These are phyloP conservation scores for Synaphobranchus kaupii DNA, from an alignment of 2,797 vertebrate species.

Conservation along the genomic window DNA sequence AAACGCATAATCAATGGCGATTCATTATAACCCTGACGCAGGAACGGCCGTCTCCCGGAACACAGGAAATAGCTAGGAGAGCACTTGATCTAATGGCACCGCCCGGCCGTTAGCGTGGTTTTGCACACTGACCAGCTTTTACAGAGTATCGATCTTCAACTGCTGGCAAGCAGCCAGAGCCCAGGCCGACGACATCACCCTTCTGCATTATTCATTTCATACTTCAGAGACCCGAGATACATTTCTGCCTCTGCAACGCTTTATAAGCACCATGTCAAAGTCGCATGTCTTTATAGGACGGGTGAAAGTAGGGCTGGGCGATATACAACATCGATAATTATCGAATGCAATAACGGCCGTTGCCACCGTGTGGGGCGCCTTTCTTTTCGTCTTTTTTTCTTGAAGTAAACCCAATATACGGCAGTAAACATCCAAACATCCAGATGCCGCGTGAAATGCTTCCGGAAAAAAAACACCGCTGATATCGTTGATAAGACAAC, in stretches of 20 bases:
- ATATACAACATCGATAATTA: too few species aligned
- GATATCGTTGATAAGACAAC: too few species aligned
- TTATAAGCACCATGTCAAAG: not conserved
- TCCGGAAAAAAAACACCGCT: too few species aligned
- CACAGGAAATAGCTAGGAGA: constrained; percentile 59
- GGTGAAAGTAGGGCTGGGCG: too few species aligned
- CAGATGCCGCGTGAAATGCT: too few species aligned
- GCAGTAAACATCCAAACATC: too few species aligned
- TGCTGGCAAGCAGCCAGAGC: constrained; percentile 47
- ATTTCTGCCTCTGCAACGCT: not conserved
- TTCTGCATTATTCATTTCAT: constrained; percentile 34
- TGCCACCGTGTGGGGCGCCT: too few species aligned
- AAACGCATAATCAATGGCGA: constrained; percentile 25
- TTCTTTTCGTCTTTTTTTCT: too few species aligned
- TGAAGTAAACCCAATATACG: too few species aligned
- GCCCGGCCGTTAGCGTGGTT: constrained; percentile 20
- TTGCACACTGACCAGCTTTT: constrained; percentile 49
- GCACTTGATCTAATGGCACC: constrained; percentile 48
- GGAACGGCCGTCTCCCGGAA: constrained; percentile 10
- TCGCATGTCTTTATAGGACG: not conserved
- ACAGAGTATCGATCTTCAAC: constrained; percentile 60
- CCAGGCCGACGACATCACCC: constrained; percentile 28
- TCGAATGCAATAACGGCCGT: too few species aligned
- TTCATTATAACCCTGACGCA: not conserved
- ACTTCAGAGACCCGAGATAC: not conserved